Conservation (phyloP, 2,113 vertebrate species). For the Helogale parvula region DNA sequence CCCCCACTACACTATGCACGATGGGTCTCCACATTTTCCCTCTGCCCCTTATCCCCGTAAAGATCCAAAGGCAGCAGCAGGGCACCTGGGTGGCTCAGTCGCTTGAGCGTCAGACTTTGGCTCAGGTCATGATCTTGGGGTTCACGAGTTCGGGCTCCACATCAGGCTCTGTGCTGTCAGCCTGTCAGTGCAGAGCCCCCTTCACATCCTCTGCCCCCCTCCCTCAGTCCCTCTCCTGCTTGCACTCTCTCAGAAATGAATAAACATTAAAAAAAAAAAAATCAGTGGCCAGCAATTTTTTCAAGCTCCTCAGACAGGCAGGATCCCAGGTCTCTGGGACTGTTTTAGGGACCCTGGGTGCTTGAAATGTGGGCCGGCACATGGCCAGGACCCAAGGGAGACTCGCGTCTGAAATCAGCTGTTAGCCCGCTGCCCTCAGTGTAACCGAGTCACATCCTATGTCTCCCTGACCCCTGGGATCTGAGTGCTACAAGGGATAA, state of each 20-base stretch:
- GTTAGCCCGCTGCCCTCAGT: not conserved
- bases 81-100: too few species aligned
- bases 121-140: too few species aligned
- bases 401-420: not conserved
- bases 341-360: not conserved
- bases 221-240: too few species aligned
- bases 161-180: too few species aligned
- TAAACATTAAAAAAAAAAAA: too few species aligned
- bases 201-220: too few species aligned
- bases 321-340: not conserved
- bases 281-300: not conserved
- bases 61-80: not conserved
- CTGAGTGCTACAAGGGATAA: not conserved
- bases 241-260: too few species aligned
- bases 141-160: too few species aligned
- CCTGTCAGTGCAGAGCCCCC: too few species aligned
- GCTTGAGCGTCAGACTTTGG: too few species aligned
- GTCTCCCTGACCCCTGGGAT: not conserved
- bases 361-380: not conserved
- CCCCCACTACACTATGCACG: accelerated
- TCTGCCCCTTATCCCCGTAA: not conserved
- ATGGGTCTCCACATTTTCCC: not conserved
- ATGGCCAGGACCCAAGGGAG: not conserved
- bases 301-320: not conserved
- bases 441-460: not conserved